Evolutionary conservation across 2,113 vertebrate genomes (phyloP), one percentile per base, ranked within the genome.

Genomic region (Laterallus jamaicensis): DNA sequence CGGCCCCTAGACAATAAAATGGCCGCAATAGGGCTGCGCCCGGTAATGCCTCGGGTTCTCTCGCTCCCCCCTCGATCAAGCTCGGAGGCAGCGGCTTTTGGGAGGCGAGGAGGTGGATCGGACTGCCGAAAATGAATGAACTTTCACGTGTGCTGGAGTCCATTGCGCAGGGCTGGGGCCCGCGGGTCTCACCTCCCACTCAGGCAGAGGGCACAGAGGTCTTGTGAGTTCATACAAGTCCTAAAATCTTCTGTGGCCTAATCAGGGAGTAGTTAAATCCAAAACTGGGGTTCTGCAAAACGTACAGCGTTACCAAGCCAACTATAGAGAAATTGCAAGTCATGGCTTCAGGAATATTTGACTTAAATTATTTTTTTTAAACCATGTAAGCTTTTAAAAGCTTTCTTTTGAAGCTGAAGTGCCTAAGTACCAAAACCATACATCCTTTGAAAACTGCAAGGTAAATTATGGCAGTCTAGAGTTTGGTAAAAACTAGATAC

Each of bases 1-100:
- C 12, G 55, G 60, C 55, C 93, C 75, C 82, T 7, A 32, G 67
- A 25, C 80, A 8, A 64, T 87, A 97, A 97, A 96, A 97, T 97
- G 97, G 97, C 97, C 93, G 96, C 97, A 89, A 79, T 2, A 15
- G 56, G 50, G 73, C 81, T 60, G 85, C 21, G 59, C 42, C 68
- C 31, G 13, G 55, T 10, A 26, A 0, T 5, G 58, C 28, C 40
- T 44, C n/a, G 20, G 79, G 55, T 39, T 76, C 71, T 29, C 16
- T 79, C 69, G 54, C 77, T 93, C 59, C 64, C 62, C 29, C 54
- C 73, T 37, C 3, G 25, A 29, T 32, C 25, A 8, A 7, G 66
- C 68, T 22, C 11, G 62, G 35, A 50, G 74, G 64, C 63, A 32
- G 88, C 78, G 2, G 69, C 47, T 31, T 13, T 12, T 1, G 55